These are phyloP conservation scores for Cinclus mexicanus DNA, from an alignment of 2,113 vertebrate genomes.

Conservation along the genomic window DNA sequence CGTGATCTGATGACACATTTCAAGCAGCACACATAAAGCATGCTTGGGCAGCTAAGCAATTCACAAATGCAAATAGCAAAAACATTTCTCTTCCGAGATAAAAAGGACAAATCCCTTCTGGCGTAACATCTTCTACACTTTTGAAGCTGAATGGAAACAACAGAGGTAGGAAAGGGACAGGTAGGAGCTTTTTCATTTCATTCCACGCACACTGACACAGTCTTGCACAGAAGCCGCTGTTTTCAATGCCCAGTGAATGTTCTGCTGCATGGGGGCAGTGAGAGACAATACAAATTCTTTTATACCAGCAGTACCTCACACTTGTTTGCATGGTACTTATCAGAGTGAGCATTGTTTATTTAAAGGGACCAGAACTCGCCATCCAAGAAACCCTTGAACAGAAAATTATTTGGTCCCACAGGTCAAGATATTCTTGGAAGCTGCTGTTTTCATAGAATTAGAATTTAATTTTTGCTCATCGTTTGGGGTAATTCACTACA, in stretches of 20 bases:
- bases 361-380: background rate
- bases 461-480: background rate
- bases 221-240: background rate
- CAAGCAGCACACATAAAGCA: conserved; percentile 85
- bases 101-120: conserved; percentile 96
- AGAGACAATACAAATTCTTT: conserved; percentile 35
- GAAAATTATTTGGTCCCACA: background rate
- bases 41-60: conserved; percentile 97
- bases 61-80: conserved; percentile 92
- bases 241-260: background rate
- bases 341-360: background rate
- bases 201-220: conserved; percentile 20
- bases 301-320: background rate
- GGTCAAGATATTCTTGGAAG: background rate
- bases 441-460: background rate
- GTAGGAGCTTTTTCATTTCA: conserved; percentile 18
- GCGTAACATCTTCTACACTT: conserved; percentile 82
- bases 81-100: conserved; percentile 84
- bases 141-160: conserved; percentile 56
- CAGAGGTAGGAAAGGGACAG: conserved; percentile 31
- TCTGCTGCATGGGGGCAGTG: background rate
- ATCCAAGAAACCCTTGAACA: background rate
- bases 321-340: background rate
- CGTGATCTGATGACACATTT: conserved; percentile 91
- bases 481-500: background rate